Evolutionary conservation across 1,140 invertebrate genomes (phyloP), one percentile per base, ranked within the genome.

Genomic region (Penaeus chinensis): DNA sequence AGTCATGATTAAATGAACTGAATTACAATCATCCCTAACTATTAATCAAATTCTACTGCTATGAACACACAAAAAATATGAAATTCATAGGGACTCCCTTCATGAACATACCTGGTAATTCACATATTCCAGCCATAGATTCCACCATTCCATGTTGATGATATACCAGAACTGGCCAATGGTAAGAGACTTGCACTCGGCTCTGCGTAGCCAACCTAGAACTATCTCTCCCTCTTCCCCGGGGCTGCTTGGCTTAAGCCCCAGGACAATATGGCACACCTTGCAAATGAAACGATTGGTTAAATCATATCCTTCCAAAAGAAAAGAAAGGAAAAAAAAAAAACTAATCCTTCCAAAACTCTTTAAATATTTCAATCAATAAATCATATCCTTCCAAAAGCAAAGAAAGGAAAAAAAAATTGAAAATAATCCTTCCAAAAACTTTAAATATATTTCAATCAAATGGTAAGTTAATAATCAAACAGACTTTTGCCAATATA

Each of bases 101-200:
- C 66, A 18, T 19, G 2, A 19, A 24, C 84, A 83, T 24, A 89
- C 89, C 81, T 89, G 89, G 54, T 89, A 82, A 69, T 60, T 91
- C n/a, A 96, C 95, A 92, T 96, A 96, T 42, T 94, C 94, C 81
- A 94, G 92, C 97, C 97, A 98, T 1, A 93, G 92, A 69, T 93
- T 93, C 96, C 96, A 98, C 97, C 97, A 98, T 87, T 96, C 95
- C 63, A 95, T 95, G 8, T 94, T 94, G 77, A 97, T 94, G 80
- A 98, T 93, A 93, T 97, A 97, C 96, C 96, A 97, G 91, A 96
- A 95, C 92, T 97, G 96, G 3, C 96, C 96, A 32, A 95, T 94
- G 65, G 94, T 92, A 90, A 95, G 95, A 0, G 96, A 95, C 69
- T 95, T 94, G 24, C 94, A 93, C 89, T 95, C 94, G 91, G 96